Base-by-base conservation (phyloP, 2,888 invertebrate species). In the Cinara cedri region DNA sequence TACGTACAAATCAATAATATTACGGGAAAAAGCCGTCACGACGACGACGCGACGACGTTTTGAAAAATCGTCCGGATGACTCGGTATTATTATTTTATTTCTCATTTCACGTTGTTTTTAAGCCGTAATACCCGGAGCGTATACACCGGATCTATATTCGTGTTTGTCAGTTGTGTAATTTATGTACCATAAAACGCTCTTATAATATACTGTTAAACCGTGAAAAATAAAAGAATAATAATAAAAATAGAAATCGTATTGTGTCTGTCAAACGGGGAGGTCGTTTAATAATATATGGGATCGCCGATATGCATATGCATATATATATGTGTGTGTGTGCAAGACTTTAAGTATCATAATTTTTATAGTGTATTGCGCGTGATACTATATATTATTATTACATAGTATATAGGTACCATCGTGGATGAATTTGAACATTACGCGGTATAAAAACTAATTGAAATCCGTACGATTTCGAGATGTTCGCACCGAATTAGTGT, bases 101-200 rank as follows among this genome's bases (percentile, higher is more conserved):
- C 21, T n/a, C n/a, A n/a, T 46, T n/a, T 57, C 24, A 57, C 57
- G 44, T 57, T 72, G 46, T 46, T 57, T 57, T 72, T 24, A 44
- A 57, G 11, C 57, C 54, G 9, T 65, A 54, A 21, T 24, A 57
- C 44, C 6, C 34, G 34, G 34, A n/a, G n/a, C n/a, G n/a, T n/a
- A n/a, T n/a, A n/a, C n/a, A n/a, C n/a, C 34, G 34, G 34, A 57
- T 46, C 57, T 57, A 57, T n/a, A n/a, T 55, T 54, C 44, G 24
- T 44, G 57, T 72, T 44, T 57, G 71, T 72, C 57, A 57, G 71
- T 57, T 57, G 57, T 72, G 57, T 72, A 72, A 72, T 72, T 72
- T 72, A 72, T 72, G 71, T 72, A 24, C 24, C 71, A 57, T 57
- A 72, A 72, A 72, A 72, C 21, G 44, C 10, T 21, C 13, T 72